Evolutionary conservation across 2,113 vertebrate species (phyloP), one percentile per base, ranked within the genome.

Genomic region (Parus major): DNA sequence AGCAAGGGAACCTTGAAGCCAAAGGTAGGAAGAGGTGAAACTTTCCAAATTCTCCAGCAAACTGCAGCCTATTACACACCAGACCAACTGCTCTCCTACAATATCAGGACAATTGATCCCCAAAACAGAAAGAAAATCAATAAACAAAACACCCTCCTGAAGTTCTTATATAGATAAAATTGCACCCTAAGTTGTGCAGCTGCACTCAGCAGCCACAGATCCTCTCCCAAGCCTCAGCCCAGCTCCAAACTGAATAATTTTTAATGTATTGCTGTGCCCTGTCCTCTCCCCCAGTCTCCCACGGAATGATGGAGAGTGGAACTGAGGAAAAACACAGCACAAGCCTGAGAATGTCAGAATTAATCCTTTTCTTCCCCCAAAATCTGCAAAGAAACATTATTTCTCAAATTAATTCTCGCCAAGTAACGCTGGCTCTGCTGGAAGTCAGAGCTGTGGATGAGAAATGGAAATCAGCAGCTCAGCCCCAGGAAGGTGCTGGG

Each of bases 361-460:
- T 73, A 88, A 96, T 97, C 72, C 92, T 78, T 60, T 56, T 59
- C 87, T 92, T 47, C 24, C 55, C 41, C 27, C 27, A 21, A 83
- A 41, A 86, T 20, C 52, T 63, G 71, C 52, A 73, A 85, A 93
- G 90, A 88, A 63, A 36, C 31, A 76, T 88, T 88, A 80, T 70
- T 95, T 81, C 72, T 68, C 76, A 93, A 94, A 96, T 95, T 95
- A 93, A 92, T 93, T 93, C 90, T 84, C n/a, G 7, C 56, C 84
- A 79, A 90, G 82, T 75, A 78, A 63, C 4, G 82, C 79, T 78
- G 79, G 68, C 86, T 91, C 82, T 95, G 78, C 94, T 82, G 90
- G 33, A 87, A 94, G 76, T 63, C 79, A 72, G 93, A 84, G 80
- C 31, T 83, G 71, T 71, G 68, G 82, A 71, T 88, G 64, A 88